A percentile compares a stretch with the other conserved stretches of the same genome.
Evolutionary conservation across 1,140 invertebrate genomes (phyloP).

Genomic region (Sogatella furcifera): DNA sequence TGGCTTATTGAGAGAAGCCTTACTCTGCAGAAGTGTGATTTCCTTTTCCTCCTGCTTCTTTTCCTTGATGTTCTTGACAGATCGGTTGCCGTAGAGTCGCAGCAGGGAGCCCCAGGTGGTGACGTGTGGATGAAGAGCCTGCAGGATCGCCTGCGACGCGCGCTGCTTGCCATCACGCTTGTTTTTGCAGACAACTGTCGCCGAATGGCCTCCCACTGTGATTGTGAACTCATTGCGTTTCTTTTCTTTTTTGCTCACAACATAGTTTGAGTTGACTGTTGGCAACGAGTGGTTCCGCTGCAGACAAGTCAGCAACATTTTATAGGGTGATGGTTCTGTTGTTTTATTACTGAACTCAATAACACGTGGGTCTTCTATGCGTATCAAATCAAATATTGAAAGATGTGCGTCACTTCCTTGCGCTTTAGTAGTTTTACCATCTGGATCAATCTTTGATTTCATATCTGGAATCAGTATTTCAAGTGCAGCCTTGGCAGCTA

Average conservation of each 20-base stretch:
- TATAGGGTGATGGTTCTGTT: constrained; percentile 88
- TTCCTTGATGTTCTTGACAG: constrained; percentile 85
- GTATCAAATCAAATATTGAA: constrained; percentile 87
- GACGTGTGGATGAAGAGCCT: constrained; percentile 84
- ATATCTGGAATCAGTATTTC: constrained; percentile 92
- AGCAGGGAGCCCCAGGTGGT: constrained; percentile 90
- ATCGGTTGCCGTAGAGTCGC: constrained; percentile 83
- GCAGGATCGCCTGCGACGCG: constrained; percentile 89
- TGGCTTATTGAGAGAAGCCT: constrained; percentile 81
- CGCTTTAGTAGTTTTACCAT: constrained; percentile 7
- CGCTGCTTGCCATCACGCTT: constrained; percentile 96
- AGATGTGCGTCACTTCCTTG: constrained; percentile 19
- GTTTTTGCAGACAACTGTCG: constrained; percentile 83
- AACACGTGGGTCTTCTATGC: constrained; percentile 85
- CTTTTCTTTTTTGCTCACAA: constrained; percentile 79
- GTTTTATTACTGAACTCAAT: constrained; percentile 89
- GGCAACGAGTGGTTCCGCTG: constrained; percentile 44
- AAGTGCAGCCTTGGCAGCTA: constrained; percentile 78
- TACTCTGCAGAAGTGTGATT: constrained; percentile 82
- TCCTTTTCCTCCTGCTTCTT: constrained; percentile 91
- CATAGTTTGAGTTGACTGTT: constrained; percentile 42
- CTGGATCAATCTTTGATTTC: constrained; percentile 42
- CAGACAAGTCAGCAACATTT: constrained; percentile 83
- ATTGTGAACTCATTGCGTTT: constrained; percentile 92
- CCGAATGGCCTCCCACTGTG: constrained; percentile 85